A percentile compares a stretch with the other conserved stretches of the same genome.
Evolutionary conservation across 2,797 vertebrate genomes (phyloP).

Genomic region (Chrysocyon brachyurus): DNA sequence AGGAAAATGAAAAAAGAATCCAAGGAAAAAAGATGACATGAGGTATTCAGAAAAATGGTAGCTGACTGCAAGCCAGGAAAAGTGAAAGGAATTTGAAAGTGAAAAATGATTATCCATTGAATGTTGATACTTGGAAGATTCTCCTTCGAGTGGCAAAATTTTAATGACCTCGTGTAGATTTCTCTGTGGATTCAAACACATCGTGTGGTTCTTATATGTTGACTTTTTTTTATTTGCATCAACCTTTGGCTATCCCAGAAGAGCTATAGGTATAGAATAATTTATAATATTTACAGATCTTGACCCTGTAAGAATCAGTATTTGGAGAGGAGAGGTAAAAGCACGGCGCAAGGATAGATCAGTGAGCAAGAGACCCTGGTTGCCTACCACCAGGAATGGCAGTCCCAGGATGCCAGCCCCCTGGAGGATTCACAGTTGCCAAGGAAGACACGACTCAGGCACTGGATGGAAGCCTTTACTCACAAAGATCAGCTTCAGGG

Average conservation of each 20-base stretch:
- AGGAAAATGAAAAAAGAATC: neutral
- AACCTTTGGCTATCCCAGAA: neutral
- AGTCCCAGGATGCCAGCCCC: neutral
- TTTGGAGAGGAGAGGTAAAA: neutral
- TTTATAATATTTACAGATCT: neutral
- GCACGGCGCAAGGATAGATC: neutral
- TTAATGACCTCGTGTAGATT: rapidly evolving
- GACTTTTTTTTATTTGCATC: neutral
- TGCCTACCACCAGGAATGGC: neutral
- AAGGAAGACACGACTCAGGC: neutral
- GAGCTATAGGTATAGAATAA: neutral
- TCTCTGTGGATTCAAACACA: neutral
- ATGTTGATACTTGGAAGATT: neutral
- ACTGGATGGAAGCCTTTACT: neutral
- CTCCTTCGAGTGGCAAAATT: neutral
- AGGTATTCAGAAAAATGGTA: rapidly evolving
- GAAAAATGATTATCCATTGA: neutral
- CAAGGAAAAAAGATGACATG: neutral
- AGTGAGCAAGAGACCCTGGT: neutral
- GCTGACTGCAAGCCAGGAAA: neutral
- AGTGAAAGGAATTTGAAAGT: neutral
- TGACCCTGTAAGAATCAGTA: neutral
- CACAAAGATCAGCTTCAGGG: too few relatives aligned
- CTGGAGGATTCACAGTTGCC: neutral
- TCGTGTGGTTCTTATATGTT: neutral